Evolutionary conservation across 2,888 invertebrate species (phyloP), one percentile per base, ranked within the genome.

Genomic region (Odontomyia ornata): DNA sequence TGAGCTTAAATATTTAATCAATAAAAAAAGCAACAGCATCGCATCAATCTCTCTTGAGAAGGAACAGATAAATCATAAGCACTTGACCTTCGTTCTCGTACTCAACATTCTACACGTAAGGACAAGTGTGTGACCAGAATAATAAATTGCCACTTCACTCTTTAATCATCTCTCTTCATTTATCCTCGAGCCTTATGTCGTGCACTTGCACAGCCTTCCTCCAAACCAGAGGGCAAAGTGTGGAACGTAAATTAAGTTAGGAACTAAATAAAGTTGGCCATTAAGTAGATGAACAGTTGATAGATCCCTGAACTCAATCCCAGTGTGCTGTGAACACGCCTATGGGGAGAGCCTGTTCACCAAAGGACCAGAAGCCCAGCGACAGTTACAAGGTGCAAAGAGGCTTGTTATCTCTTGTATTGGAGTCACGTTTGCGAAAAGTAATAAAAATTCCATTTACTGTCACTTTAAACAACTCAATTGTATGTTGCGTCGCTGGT

Each of bases 371-470:
- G 4, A 27, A 46, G n/a, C 7, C 23, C n/a, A 1, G 30, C 2
- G n/a, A n/a, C 11, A 1, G 56, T 23, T 3, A 36, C 25, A 27
- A 72, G 36, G 36, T 57, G 57, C 9, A 28, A 56, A 27, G 30
- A 18, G 36, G 13, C 57, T 28, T 28, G 23, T 52, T 30, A 11
- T 60, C 28, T 64, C 28, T 9, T 27, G 75, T 77, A 78, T 78
- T 78, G 75, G 28, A 65, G 75, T 78, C 78, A 78, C 78, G 78
- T 78, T 67, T 69, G 60, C 60, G 23, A 56, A 77, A 78, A 78
- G 77, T 78, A 75, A 78, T 78, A 78, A 78, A 77, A 78, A 78
- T 77, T 78, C 77, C 78, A 78, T 78, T 78, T 78, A 77, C 75
- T 77, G 77, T 77, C 78, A 69, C 77, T 78, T 78, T 78, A 78